Evolutionary conservation across 2,113 vertebrate genomes (phyloP).

Genomic region (Pongo abelii): DNA sequence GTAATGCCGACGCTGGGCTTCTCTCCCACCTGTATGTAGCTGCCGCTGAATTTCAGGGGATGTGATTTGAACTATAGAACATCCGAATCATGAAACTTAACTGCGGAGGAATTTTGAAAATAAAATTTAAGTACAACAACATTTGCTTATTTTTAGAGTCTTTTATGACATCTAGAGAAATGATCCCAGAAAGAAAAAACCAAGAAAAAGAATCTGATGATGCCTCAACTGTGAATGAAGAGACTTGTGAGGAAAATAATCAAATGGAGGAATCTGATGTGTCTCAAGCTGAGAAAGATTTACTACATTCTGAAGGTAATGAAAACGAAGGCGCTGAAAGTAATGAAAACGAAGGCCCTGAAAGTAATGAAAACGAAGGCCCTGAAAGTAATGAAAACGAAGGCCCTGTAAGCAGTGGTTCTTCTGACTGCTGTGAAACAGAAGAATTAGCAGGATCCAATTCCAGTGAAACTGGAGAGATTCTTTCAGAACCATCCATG

Average conservation of each 20-base stretch:
- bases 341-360: constrained; percentile 86
- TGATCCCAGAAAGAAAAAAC: constrained; percentile 83
- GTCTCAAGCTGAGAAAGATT: constrained; percentile 84
- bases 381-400: constrained; percentile 85
- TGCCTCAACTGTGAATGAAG: constrained; percentile 87
- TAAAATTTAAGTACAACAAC: constrained; percentile 71
- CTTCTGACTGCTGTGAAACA: constrained; percentile 85
- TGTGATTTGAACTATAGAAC: constrained; percentile 49
- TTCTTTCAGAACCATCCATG: constrained; percentile 88
- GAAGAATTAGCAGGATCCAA: constrained; percentile 83
- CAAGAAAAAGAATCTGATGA: constrained; percentile 88
- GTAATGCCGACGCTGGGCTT: constrained; percentile 27
- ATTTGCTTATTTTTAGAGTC: constrained; percentile 88
- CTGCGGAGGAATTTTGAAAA: constrained; percentile 64
- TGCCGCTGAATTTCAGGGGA: constrained; percentile 57
- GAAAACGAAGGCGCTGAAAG: constrained; percentile 87
- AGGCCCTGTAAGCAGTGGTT: constrained; percentile 86
- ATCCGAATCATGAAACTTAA: constrained; percentile 59
- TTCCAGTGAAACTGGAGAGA: constrained; percentile 88
- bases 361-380: constrained; percentile 62
- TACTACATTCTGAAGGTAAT: constrained; percentile 85
- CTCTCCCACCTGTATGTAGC: neutral
- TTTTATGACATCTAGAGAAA: constrained; percentile 90
- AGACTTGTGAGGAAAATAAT: constrained; percentile 88
- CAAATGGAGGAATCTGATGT: constrained; percentile 93